A percentile compares a stretch with the other conserved stretches of the same genome.
Conservation (phyloP, 37 sponge, comb jelly and placozoan species). For the Oopsacas minuta region DNA sequence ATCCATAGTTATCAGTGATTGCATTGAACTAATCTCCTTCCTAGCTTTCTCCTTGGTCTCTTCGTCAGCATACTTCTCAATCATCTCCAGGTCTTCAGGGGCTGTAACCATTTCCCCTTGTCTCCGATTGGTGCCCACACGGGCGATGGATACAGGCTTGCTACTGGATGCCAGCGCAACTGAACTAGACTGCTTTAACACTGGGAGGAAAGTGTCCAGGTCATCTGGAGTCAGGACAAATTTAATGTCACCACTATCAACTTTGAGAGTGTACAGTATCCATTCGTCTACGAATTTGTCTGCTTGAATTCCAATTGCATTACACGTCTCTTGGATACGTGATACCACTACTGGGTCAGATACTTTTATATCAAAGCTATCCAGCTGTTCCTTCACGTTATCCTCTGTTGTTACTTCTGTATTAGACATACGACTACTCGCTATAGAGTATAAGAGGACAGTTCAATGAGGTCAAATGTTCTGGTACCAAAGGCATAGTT, state of each 20-base stretch:
- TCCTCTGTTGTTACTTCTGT: background rate
- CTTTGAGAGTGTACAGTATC: background rate
- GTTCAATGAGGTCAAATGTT: no score
- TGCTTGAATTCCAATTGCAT: background rate
- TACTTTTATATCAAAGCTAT: background rate
- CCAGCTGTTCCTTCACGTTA: background rate
- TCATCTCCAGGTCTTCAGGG: background rate
- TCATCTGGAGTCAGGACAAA: background rate
- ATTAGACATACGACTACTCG: background rate
- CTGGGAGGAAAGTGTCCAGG: background rate
- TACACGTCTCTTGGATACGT: background rate
- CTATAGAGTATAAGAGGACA: no score
- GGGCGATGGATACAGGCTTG: background rate
- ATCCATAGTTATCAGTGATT: background rate
- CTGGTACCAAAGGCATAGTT: no score
- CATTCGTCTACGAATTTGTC: slow-evolving; percentile 8
- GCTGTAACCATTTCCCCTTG: background rate
- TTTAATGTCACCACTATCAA: background rate
- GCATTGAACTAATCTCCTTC: background rate
- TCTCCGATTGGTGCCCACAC: background rate
- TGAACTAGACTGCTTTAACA: background rate
- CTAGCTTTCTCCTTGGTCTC: background rate
- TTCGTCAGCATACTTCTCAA: slow-evolving; percentile 7
- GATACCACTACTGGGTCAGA: background rate
- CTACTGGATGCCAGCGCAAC: no score